Percentiles rank a stretch among this genome's conserved stretches.
phyloP scores from a whole-genome alignment of 1,140 invertebrate species.

The Scaptomyza graminum region DNA sequence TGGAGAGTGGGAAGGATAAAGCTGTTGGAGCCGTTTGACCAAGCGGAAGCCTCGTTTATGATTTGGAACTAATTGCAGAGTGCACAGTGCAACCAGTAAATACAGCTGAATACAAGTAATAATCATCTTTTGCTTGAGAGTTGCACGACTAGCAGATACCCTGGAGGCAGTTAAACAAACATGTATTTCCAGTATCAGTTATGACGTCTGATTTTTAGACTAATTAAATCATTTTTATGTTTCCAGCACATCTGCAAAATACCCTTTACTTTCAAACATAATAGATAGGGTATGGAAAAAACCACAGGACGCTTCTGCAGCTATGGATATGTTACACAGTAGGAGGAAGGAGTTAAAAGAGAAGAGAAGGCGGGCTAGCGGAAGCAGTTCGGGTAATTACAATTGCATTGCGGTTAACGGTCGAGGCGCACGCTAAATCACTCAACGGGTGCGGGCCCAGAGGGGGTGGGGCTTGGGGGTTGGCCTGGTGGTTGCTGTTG shows the following conservation, averaged over 20 bases:
- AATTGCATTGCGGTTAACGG: slow-evolving; percentile 81
- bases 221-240: too few relatives aligned
- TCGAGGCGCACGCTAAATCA: slow-evolving; percentile 75
- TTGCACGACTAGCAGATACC: background rate
- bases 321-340: background rate
- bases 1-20: background rate
- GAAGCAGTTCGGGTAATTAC: slow-evolving; percentile 79
- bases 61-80: slow-evolving; percentile 79
- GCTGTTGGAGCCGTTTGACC: slow-evolving; percentile 40
- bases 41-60: slow-evolving; percentile 74
- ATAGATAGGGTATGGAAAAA: slow-evolving; percentile 27
- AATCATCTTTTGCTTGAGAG: background rate
- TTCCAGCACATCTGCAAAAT: too few relatives aligned
- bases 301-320: slow-evolving; percentile 15
- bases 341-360: background rate
- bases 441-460: slow-evolving; percentile 44
- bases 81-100: slow-evolving; percentile 60
- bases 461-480: background rate
- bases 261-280: too few relatives aligned
- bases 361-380: slow-evolving; percentile 31
- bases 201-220: too few relatives aligned
- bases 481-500: slow-evolving; percentile 10
- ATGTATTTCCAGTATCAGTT: too few relatives aligned
- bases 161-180: too few relatives aligned
- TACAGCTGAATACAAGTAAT: slow-evolving; percentile 26